Conservation (phyloP, 2,888 invertebrate species). For the Balanococcus diminutus region DNA sequence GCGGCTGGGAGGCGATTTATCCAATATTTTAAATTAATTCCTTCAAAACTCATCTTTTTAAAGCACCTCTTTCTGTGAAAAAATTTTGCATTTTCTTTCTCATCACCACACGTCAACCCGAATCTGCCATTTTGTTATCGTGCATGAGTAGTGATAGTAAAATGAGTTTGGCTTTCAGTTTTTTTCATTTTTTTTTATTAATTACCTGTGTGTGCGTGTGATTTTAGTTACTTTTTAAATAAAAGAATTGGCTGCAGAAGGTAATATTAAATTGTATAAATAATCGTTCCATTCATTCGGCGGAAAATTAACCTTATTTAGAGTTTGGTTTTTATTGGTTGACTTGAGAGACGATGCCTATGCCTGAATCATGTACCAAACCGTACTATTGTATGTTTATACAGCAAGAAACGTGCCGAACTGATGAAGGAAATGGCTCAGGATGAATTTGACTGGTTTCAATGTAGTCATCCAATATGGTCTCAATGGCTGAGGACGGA, state of each 20-base stretch:
- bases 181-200: too few species aligned
- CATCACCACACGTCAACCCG: not conserved
- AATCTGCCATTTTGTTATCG: not conserved
- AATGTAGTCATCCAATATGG: constrained; percentile 54
- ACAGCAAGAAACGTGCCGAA: constrained; percentile 50
- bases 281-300: constrained; percentile 24
- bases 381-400: constrained; percentile 52
- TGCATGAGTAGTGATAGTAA: constrained; percentile 52
- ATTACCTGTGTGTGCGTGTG: constrained; percentile 39
- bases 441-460: constrained; percentile 53
- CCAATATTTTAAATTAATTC: not conserved
- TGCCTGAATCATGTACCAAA: constrained; percentile 46
- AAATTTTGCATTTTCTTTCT: not conserved
- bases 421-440: constrained; percentile 38
- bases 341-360: constrained; percentile 2
- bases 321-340: constrained; percentile 34
- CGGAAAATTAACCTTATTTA: constrained; percentile 11
- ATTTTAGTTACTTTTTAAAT: constrained; percentile 14
- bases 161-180: constrained; percentile 48
- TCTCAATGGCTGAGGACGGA: constrained; percentile 53
- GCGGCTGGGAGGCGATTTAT: not conserved
- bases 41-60: not conserved
- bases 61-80: not conserved
- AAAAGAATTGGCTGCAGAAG: constrained; percentile 36
- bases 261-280: constrained; percentile 25